These are phyloP conservation scores for Enteromius radiatus DNA, from an alignment of 2,797 vertebrate genomes.

Conservation along the genomic window DNA sequence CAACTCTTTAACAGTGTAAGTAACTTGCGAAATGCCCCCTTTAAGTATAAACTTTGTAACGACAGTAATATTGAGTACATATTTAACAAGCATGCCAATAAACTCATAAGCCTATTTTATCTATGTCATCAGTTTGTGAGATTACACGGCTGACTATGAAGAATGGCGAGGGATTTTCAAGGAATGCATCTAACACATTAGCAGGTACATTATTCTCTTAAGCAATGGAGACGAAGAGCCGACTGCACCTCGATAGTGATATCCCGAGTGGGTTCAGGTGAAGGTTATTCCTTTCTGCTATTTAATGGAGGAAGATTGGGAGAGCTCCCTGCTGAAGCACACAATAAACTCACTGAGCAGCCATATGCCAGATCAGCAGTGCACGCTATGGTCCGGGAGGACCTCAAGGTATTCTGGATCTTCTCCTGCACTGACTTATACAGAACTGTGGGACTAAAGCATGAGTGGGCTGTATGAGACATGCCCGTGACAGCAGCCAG, in stretches of 20 bases:
- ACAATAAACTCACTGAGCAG: slow-evolving; percentile 53
- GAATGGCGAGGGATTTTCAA: slow-evolving; percentile 19
- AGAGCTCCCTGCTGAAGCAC: slow-evolving; percentile 47
- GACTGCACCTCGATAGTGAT: slow-evolving; percentile 22
- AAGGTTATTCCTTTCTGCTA: slow-evolving; percentile 55
- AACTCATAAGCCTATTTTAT: not conserved
- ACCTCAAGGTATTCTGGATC: slow-evolving; percentile 59
- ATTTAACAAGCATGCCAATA: not conserved
- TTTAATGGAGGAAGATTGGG: slow-evolving; percentile 49
- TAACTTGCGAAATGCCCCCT: not conserved
- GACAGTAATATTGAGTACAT: not conserved
- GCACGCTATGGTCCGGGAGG: slow-evolving; percentile 58
- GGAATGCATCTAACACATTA: slow-evolving; percentile 34
- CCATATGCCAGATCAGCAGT: slow-evolving; percentile 59
- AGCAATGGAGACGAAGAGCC: not conserved
- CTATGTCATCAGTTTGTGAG: slow-evolving; percentile 6
- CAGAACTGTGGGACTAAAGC: slow-evolving; percentile 26
- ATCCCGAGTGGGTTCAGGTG: slow-evolving; percentile 46
- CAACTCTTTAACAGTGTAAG: not conserved
- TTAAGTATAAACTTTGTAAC: not conserved
- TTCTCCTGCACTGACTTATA: slow-evolving; percentile 46
- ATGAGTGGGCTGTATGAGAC: slow-evolving; percentile 31
- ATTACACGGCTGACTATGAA: slow-evolving; percentile 7
- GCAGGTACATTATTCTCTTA: slow-evolving; percentile 28
- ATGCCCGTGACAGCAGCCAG: slow-evolving; percentile 52